Evolutionary conservation across 2,113 vertebrate genomes (phyloP), one percentile per base, ranked within the genome.

Genomic region (Erpornis zantholeuca): DNA sequence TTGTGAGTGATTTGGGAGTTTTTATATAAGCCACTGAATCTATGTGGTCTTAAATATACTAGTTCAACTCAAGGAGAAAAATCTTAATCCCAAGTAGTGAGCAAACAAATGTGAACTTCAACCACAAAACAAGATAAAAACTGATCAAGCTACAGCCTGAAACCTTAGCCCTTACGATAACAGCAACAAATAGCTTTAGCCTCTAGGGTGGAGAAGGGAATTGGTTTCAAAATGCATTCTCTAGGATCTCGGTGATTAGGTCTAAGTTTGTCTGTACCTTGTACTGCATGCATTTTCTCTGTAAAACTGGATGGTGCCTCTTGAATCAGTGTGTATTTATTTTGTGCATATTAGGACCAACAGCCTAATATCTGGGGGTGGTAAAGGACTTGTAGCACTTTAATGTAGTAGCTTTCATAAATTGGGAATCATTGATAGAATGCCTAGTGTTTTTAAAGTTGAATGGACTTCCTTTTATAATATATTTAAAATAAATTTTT

Each of bases 401-500:
- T 97, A 97, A 90, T 90, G 88, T 95, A 96, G 90, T 96, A 86
- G 94, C 86, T 95, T 97, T 87, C 86, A 96, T 97, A 95, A 96
- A 94, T 31, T 86, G 56, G 80, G 91, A 94, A 68, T 87, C 92
- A 95, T 96, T 93, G 96, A 95, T 90, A 76, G 70, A 85, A 95
- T 86, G 89, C 93, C 82, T 96, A 75, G 95, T 97, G 97, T 97
- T 98, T 97, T 94, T 96, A 94, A 92, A 94, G 90, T 86, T 94
- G 95, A 88, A 96, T 95, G 82, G 88, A 94, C 92, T 93, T 96
- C 96, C 92, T 97, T 97, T 96, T 96, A 49, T 97, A 97, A 97
- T 96, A 97, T 96, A 96, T 94, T 94, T 97, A 95, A 98, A 73
- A 90, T 97, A 97, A 96, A 97, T 96, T 97, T 98, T 95, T 97